Conservation (phyloP, 1,140 invertebrate species). For the Eufriesea mexicana region DNA sequence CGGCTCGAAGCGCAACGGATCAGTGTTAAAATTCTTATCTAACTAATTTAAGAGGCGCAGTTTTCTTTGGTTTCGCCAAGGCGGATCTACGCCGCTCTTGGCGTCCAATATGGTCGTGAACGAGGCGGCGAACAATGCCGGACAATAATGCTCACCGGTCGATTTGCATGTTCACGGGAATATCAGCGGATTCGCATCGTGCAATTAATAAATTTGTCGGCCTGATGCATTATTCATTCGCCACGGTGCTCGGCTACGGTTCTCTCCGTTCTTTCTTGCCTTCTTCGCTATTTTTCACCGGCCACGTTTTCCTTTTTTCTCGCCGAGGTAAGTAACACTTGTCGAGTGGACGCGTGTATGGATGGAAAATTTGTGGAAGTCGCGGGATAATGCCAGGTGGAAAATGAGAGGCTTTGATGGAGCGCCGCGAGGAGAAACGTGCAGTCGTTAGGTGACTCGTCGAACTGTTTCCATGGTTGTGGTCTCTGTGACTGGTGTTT, state of each 20-base stretch:
- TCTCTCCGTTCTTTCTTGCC: not conserved
- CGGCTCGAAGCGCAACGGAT: not conserved
- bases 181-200: conserved; percentile 57
- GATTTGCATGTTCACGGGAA: conserved; percentile 67
- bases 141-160: conserved; percentile 48
- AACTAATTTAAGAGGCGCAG: conserved; percentile 53
- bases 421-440: too few relatives aligned
- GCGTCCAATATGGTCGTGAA: conserved; percentile 50
- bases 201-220: conserved; percentile 72
- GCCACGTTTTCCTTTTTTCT: not conserved
- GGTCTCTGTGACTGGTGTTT: too few relatives aligned
- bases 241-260: conserved; percentile 36
- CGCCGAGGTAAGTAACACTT: too few relatives aligned
- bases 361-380: not conserved
- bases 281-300: too few relatives aligned
- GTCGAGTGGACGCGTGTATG: not conserved
- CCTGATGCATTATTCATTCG: conserved; percentile 67
- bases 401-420: too few relatives aligned
- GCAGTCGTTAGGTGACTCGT: too few relatives aligned
- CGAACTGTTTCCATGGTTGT: too few relatives aligned
- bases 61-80: conserved; percentile 42
- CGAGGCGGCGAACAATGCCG: conserved; percentile 56
- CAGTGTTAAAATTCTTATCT: conserved; percentile 61
- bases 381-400: not conserved
- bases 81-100: conserved; percentile 51